Conservation (phyloP, 2,113 vertebrate species). For the Ranitomeya imitator region DNA sequence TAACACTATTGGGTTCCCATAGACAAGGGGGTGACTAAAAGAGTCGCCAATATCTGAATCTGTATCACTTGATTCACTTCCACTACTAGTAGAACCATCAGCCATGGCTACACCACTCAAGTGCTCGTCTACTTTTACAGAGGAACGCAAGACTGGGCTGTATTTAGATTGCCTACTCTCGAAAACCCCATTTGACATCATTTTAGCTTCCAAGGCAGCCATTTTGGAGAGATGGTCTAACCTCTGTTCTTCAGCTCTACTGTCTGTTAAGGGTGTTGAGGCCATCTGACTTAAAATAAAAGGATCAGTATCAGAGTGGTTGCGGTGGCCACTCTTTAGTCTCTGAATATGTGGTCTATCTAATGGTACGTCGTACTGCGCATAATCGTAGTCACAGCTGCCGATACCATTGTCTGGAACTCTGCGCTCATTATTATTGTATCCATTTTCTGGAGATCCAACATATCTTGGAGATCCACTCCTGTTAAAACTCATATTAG, state of each 20-base stretch:
- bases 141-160: conserved; percentile 60
- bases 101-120: conserved; percentile 77
- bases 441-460: conserved; percentile 76
- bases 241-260: conserved; percentile 64
- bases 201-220: conserved; percentile 75
- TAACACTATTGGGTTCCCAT: conserved; percentile 70
- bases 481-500: conserved; percentile 72
- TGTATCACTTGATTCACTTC: conserved; percentile 88
- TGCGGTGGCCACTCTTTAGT: conserved; percentile 64
- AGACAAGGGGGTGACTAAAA: conserved; percentile 70
- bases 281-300: conserved; percentile 79
- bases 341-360: conserved; percentile 68
- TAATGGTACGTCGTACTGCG: conserved; percentile 70
- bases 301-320: conserved; percentile 78
- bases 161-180: conserved; percentile 67
- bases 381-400: conserved; percentile 59
- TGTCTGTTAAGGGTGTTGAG: conserved; percentile 64
- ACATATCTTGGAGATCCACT: conserved; percentile 71
- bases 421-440: conserved; percentile 59
- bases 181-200: conserved; percentile 79
- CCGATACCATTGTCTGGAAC: conserved; percentile 64
- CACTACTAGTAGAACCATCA: conserved; percentile 84
- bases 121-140: conserved; percentile 60
- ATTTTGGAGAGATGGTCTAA: conserved; percentile 65
- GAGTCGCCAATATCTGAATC: conserved; percentile 77